These are phyloP conservation scores for Thymelicus acteon DNA, from an alignment of 2,888 invertebrate species.

Conservation along the genomic window DNA sequence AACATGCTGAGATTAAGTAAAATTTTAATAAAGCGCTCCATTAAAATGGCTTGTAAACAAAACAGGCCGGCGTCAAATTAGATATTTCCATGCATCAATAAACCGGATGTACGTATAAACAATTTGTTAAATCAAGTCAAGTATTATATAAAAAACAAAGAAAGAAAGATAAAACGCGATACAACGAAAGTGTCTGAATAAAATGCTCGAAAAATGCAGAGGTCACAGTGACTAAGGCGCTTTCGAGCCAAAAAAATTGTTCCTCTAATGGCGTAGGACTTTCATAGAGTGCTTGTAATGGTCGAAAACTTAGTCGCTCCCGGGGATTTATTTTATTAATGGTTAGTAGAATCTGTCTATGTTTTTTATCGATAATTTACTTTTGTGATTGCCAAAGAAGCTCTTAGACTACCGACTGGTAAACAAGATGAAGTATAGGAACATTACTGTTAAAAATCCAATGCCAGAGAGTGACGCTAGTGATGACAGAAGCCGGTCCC, in stretches of 20 bases:
- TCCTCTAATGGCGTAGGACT: slow-evolving; percentile 26
- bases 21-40: too few relatives aligned
- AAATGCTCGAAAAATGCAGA: slow-evolving; percentile 28
- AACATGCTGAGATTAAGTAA: too few relatives aligned
- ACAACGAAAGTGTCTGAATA: slow-evolving; percentile 25
- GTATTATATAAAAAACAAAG: slow-evolving; percentile 33
- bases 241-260: slow-evolving; percentile 26
- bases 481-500: too few relatives aligned
- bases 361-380: neutral
- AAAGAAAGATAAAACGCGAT: slow-evolving; percentile 26
- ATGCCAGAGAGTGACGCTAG: too few relatives aligned
- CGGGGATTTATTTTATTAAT: slow-evolving; percentile 6
- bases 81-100: neutral
- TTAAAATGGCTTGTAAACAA: neutral
- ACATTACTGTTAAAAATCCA: too few relatives aligned
- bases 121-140: slow-evolving; percentile 31
- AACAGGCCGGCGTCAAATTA: neutral
- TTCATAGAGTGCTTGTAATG: slow-evolving; percentile 25
- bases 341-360: neutral
- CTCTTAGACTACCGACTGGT: too few relatives aligned
- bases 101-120: slow-evolving; percentile 1
- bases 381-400: slow-evolving; percentile 2
- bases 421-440: too few relatives aligned
- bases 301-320: neutral
- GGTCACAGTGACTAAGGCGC: slow-evolving; percentile 19